These are phyloP conservation scores for Oreochromis aureus DNA, from an alignment of 2,113 vertebrate genomes.

Conservation along the genomic window DNA sequence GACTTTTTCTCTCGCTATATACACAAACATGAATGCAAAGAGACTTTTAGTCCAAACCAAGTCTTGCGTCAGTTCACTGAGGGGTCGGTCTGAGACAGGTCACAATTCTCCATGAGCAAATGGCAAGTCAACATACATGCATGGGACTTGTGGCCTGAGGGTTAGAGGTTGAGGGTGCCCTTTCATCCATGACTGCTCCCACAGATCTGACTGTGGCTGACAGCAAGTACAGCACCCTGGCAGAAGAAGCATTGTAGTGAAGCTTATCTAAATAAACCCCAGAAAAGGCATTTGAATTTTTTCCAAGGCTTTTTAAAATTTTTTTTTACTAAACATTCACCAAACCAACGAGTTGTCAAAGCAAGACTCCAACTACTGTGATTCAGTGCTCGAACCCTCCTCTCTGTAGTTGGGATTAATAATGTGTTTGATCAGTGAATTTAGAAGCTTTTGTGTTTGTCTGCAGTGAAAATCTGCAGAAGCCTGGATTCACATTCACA, in stretches of 20 bases:
- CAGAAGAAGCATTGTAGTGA: background rate
- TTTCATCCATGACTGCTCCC: background rate
- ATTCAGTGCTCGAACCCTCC: background rate
- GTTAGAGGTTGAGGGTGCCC: background rate
- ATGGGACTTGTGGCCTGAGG: background rate
- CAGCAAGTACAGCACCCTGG: background rate
- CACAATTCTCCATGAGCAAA: background rate
- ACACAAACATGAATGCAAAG: background rate
- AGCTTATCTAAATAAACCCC: background rate
- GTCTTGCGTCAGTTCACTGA: background rate
- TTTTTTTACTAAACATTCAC: background rate
- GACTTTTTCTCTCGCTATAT: background rate
- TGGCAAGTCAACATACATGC: background rate
- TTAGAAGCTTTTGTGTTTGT: background rate
- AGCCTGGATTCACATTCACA: background rate
- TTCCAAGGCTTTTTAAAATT: background rate
- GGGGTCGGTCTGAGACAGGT: background rate
- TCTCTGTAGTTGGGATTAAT: background rate
- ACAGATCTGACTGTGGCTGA: background rate
- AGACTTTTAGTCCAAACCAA: background rate
- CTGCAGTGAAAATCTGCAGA: background rate
- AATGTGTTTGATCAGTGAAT: background rate
- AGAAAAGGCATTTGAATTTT: background rate
- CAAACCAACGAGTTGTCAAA: background rate
- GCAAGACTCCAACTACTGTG: background rate